Base-by-base conservation (phyloP, 2,797 vertebrate genomes). In the Artibeus lituratus region DNA sequence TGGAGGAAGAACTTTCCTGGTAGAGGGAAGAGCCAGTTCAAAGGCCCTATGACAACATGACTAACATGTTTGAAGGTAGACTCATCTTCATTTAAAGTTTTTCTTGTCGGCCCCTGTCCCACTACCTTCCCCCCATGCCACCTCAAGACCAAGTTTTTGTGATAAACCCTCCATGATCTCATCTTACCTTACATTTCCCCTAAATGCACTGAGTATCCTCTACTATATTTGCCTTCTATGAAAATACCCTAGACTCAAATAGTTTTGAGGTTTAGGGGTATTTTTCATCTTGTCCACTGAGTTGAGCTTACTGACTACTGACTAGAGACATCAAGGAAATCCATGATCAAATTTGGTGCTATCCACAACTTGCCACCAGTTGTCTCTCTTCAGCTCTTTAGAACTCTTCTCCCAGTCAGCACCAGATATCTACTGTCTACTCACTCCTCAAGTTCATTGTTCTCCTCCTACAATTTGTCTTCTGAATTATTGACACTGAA, bases 71-170 rank as follows among this genome's bases (percentile, higher is more conserved):
- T 94, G 65, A 81, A 44, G 32, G 15, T 62, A n/a, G 29, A 32
- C n/a, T 78, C n/a, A 24, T 35, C 49, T 55, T 24, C n/a, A 26
- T 78, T 53, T 35, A 51, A 35, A 19, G 1, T 78, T 37, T 19
- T 19, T 53, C 47, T 8, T 16, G 72, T 39, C 69, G 44, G 8
- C 53, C 84, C 29, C 47, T 72, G 77, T 22, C 24, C 18, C 37
- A 2, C 5, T 18, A 4, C 32, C 3, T 12, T 42, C 5, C 10
- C 42, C 6, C 14, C 2, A n/a, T 2, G 21, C 39, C 19, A 59
- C 32, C 3, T 72, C 19, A 65, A 69, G 53, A 81, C 47, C 5
- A 53, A 51, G 18, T n/a, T 44, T 87, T 14, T 53, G 12, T n/a
- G 47, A n/a, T 1, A 35, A 65, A 65, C 16, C 8, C 10, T 55